A percentile compares a stretch with the other conserved stretches of the same genome.
Evolutionary conservation across 2,888 invertebrate genomes (phyloP).

Genomic region (Tachina fera): DNA sequence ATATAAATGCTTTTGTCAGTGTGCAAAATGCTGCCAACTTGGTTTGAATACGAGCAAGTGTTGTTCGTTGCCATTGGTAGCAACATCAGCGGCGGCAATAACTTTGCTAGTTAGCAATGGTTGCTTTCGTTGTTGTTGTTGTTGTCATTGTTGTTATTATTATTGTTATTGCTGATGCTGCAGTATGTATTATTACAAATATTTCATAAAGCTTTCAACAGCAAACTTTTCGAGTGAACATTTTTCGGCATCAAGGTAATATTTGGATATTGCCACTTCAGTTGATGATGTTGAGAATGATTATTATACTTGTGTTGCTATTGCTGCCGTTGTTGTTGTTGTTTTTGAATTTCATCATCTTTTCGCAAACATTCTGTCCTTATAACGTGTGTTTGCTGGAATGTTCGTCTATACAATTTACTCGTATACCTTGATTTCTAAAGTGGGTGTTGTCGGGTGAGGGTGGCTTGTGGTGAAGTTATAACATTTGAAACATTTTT

Average conservation of each 20-base stretch:
- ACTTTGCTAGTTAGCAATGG: conserved; percentile 33
- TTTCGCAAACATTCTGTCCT: conserved; percentile 29
- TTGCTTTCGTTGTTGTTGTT: conserved; percentile 9
- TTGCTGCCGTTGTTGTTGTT: neutral
- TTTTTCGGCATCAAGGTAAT: conserved; percentile 72
- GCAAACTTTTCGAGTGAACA: conserved; percentile 68
- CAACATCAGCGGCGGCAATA: conserved; percentile 43
- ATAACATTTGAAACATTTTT: conserved; percentile 35
- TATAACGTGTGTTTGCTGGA: neutral
- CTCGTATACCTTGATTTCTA: conserved; percentile 14
- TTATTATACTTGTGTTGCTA: conserved; percentile 35
- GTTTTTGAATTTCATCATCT: conserved; percentile 52
- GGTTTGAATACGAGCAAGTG: conserved; percentile 22
- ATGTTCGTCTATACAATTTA: neutral
- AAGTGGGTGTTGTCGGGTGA: neutral
- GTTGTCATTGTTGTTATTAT: conserved; percentile 11
- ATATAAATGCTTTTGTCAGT: conserved; percentile 24
- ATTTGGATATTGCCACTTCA: conserved; percentile 75
- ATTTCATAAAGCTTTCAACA: conserved; percentile 53
- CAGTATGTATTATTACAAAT: conserved; percentile 4
- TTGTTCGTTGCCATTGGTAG: conserved; percentile 61
- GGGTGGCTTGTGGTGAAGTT: neutral
- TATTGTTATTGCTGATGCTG: conserved; percentile 34
- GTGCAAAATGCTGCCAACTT: conserved; percentile 35
- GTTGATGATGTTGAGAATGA: conserved; percentile 56